Base-by-base conservation (phyloP, 2,888 invertebrate species). In the Aphidoletes aphidimyza region DNA sequence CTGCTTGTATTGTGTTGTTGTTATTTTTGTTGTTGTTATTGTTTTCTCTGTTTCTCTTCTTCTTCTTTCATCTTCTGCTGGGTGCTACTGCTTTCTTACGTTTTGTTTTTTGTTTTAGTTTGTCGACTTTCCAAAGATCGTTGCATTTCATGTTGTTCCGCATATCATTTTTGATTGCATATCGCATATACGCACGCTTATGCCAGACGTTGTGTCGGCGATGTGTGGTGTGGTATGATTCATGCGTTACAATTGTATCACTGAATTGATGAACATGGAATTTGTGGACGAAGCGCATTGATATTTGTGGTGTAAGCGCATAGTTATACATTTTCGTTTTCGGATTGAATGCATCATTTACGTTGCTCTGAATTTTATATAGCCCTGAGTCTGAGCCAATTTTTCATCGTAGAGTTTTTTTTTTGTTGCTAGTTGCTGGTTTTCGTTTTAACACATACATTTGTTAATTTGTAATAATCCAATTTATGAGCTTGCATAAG, bases 401-500 rank as follows among this genome's bases (percentile, higher is more conserved):
- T 42, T 42, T 42, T 14, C 14, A 42, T 42, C 42, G 42, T n/a
- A n/a, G n/a, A n/a, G n/a, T n/a, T 17, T 47, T 11, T 47, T 17
- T 19, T 47, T 47, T 14, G 19, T 47, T 19, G 19, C 47, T n/a
- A n/a, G n/a, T n/a, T n/a, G 19, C 47, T 47, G 2, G 17, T 47
- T 47, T 47, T 0, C 30, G 26, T 69, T 69, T 30, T 69, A 69
- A 30, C 69, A 69, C 34, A 14, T 42, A 34, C 69, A 69, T 30
- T 26, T 69, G 69, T 69, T 69, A 69, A 69, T 69, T 69, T 30
- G 69, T 54, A 26, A 54, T 54, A 69, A 30, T 69, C 30, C 8
- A 30, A 69, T 69, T 69, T 69, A 69, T 69, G 34, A 17, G 14
- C 30, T 69, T 69, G 69, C 69, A 30, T 69, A 69, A 69, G 69